These are phyloP conservation scores for Nestor notabilis DNA, from an alignment of 2,113 vertebrate species.

Conservation along the genomic window DNA sequence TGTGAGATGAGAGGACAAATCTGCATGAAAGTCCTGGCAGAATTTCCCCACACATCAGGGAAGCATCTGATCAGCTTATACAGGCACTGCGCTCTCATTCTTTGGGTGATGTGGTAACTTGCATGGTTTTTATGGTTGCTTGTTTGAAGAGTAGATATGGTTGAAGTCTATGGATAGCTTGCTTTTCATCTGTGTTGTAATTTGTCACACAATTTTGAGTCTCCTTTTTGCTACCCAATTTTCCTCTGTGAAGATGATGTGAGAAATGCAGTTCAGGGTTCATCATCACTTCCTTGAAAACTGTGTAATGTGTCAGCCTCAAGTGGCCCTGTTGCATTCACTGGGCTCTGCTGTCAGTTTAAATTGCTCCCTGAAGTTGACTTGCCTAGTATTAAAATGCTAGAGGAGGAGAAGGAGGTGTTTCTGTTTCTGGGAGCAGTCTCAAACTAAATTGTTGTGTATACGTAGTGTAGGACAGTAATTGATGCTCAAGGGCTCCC, in stretches of 20 bases:
- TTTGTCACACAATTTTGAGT: neutral
- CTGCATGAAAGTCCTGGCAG: neutral
- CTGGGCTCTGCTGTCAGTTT: neutral
- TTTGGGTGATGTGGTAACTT: neutral
- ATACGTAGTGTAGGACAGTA: accelerated
- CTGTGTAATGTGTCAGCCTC: neutral
- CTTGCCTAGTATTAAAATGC: neutral
- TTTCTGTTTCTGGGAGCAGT: neutral
- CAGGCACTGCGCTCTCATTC: neutral
- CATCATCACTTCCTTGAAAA: neutral
- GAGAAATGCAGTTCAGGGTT: neutral
- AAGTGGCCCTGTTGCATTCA: neutral
- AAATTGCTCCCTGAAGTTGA: neutral
- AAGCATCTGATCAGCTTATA: neutral
- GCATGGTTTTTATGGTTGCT: neutral
- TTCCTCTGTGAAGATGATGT: neutral
- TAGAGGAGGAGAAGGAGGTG: neutral
- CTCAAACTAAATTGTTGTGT: neutral
- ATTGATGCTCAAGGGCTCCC: neutral
- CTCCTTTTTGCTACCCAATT: neutral
- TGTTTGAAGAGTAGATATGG: neutral
- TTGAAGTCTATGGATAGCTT: neutral
- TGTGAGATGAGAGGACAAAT: neutral
- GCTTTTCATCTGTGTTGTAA: neutral
- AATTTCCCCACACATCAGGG: neutral